phyloP scores from a whole-genome alignment of 2,113 vertebrate species.

The Calidris pygmaea region DNA sequence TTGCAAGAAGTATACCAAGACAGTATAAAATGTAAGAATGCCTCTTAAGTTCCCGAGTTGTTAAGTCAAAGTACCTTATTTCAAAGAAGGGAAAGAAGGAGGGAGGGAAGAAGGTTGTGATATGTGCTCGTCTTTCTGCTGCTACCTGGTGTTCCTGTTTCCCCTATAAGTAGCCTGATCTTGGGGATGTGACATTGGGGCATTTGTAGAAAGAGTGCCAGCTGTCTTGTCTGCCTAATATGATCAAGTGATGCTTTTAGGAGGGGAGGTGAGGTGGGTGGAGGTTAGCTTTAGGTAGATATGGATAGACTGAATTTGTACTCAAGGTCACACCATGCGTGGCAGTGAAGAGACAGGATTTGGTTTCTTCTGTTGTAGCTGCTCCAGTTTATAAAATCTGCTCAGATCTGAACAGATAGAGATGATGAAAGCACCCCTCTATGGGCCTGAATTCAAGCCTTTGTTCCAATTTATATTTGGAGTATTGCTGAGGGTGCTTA shows the following conservation, averaged over 20 bases:
- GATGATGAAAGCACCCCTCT: neutral
- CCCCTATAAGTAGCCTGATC: neutral
- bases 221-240: neutral
- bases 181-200: rapidly evolving
- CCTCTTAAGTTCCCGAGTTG: neutral
- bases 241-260: neutral
- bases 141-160: neutral
- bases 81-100: neutral
- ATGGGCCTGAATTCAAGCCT: neutral
- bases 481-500: neutral
- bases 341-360: neutral
- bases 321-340: neutral
- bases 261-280: neutral
- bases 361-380: neutral
- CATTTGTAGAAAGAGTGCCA: neutral
- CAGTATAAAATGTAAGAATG: neutral
- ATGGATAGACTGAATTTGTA: neutral
- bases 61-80: neutral
- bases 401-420: neutral
- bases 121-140: neutral
- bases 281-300: neutral
- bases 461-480: neutral
- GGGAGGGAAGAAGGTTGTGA: neutral
- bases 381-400: neutral
- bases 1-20: neutral